Evolutionary conservation across 2,888 invertebrate species (phyloP).

Genomic region (Lithophane semibrunnea): DNA sequence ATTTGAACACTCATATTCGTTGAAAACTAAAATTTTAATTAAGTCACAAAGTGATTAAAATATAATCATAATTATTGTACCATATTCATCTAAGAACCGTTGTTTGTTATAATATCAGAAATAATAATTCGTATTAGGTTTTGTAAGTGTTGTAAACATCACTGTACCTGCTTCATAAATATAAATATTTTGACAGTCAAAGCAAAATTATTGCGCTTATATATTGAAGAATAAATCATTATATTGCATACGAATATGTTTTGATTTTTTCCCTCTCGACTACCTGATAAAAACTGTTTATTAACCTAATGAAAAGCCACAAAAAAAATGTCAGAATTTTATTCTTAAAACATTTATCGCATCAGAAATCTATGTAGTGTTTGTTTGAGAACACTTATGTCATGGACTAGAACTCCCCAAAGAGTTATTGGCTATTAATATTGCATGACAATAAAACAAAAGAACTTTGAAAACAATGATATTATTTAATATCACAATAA

Average conservation of each 20-base stretch:
- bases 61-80: conserved; percentile 57
- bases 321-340: conserved; percentile 2
- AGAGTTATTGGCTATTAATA: background rate
- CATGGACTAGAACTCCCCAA: background rate
- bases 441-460: conserved; percentile 53
- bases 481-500: conserved; percentile 85
- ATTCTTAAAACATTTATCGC: background rate
- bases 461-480: conserved; percentile 68
- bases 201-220: conserved; percentile 91
- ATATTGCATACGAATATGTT: conserved; percentile 83
- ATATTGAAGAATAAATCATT: conserved; percentile 89
- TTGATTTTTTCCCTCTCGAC: conserved; percentile 61
- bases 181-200: conserved; percentile 89
- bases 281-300: background rate
- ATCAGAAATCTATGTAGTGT: background rate
- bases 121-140: conserved; percentile 76
- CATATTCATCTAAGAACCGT: conserved; percentile 60
- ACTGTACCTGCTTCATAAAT: conserved; percentile 89
- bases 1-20: conserved; percentile 66
- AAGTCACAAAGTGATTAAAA: conserved; percentile 77
- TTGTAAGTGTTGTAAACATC: conserved; percentile 87
- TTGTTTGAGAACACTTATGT: conserved; percentile 11
- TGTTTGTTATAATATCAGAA: conserved; percentile 67
- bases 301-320: background rate
- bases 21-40: conserved; percentile 63